phyloP scores from a whole-genome alignment of 1,140 invertebrate species.

The Doryteuthis pealeii region DNA sequence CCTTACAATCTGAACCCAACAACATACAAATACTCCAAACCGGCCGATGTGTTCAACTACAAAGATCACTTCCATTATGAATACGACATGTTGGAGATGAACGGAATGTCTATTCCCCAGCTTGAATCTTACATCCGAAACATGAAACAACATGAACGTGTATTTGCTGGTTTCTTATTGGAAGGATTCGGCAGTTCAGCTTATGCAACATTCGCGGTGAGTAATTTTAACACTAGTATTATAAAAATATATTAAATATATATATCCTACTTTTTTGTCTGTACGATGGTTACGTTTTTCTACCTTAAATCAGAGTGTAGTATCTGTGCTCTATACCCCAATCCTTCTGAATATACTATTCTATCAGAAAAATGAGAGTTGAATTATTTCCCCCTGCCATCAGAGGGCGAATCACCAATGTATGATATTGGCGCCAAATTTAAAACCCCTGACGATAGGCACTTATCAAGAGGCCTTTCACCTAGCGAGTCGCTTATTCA shows the following conservation, averaged over 20 bases:
- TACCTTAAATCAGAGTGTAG: background rate
- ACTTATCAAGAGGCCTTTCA: too few species aligned
- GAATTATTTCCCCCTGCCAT: too few species aligned
- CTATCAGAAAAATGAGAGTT: too few species aligned
- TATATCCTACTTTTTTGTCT: constrained; percentile 25
- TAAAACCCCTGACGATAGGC: too few species aligned
- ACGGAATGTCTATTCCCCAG: constrained; percentile 27
- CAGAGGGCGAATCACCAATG: too few species aligned
- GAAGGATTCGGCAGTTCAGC: constrained; percentile 21
- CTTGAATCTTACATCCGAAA: constrained; percentile 23
- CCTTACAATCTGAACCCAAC: constrained; percentile 16
- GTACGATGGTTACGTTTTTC: constrained; percentile 22
- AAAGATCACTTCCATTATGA: constrained; percentile 24
- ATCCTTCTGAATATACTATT: constrained; percentile 11
- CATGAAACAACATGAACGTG: constrained; percentile 19
- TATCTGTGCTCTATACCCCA: constrained; percentile 13
- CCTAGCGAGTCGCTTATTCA: too few species aligned
- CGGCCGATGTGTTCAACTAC: constrained; percentile 29
- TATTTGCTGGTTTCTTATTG: constrained; percentile 26
- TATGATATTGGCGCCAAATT: too few species aligned
- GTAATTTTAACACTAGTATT: constrained; percentile 27
- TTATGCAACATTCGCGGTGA: constrained; percentile 22
- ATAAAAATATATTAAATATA: constrained; percentile 25
- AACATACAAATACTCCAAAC: constrained; percentile 8
- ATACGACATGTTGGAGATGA: constrained; percentile 30